phyloP scores from a whole-genome alignment of 2,797 vertebrate genomes.

The Peromyscus aztecus region DNA sequence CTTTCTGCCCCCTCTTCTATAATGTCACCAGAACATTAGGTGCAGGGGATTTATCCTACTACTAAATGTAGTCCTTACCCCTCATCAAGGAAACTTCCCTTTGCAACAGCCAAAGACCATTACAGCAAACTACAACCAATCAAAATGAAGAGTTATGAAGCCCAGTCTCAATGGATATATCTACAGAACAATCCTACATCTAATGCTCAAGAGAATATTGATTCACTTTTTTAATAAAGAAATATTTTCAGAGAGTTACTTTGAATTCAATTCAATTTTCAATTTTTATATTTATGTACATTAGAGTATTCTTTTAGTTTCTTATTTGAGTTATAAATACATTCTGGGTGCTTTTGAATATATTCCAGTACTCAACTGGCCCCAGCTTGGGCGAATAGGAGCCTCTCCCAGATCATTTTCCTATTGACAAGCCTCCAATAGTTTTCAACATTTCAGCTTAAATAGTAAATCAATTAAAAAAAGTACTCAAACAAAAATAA shows the following conservation, averaged over 20 bases:
- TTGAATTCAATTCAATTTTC: not conserved
- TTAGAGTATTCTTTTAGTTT: not conserved
- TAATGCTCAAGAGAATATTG: not conserved
- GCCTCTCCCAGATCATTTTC: not conserved
- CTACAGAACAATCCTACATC: not conserved
- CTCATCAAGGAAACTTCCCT: not conserved
- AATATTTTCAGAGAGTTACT: not conserved
- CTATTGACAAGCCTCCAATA: not conserved
- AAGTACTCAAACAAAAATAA: not conserved
- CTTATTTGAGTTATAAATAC: not conserved
- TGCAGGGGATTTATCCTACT: not conserved
- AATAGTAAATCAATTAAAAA: not conserved
- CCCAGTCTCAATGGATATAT: not conserved
- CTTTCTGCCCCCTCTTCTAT: not conserved
- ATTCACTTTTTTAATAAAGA: constrained; percentile 18
- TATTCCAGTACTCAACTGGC: not conserved
- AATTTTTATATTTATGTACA: not conserved
- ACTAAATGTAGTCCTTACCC: not conserved
- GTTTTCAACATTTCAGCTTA: not conserved
- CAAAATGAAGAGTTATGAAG: not conserved
- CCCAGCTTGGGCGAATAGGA: not conserved
- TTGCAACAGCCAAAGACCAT: not conserved
- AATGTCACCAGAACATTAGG: not conserved
- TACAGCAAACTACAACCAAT: not conserved
- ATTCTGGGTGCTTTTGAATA: not conserved